Evolutionary conservation across 2,113 vertebrate genomes (phyloP).

Genomic region (Motacilla tschutschensis): DNA sequence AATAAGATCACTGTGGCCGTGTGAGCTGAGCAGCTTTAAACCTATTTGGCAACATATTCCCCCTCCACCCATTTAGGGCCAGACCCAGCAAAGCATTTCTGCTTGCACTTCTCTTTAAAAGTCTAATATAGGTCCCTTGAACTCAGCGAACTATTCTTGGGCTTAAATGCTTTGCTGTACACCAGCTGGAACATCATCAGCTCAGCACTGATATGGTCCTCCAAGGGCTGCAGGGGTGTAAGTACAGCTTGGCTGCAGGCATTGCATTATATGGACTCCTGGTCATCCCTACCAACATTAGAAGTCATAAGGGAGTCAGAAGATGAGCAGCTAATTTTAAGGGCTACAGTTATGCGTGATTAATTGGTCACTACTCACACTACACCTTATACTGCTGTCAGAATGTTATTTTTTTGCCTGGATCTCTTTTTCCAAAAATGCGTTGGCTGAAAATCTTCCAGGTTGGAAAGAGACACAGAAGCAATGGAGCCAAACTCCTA

Average conservation of each 20-base stretch:
- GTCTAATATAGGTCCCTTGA: neutral
- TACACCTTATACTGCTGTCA: neutral
- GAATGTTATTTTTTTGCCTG: neutral
- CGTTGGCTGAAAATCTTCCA: neutral
- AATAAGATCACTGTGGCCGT: neutral
- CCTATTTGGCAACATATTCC: neutral
- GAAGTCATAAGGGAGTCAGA: neutral
- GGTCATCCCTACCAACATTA: neutral
- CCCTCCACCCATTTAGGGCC: neutral
- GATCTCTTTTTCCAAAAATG: conserved; percentile 6
- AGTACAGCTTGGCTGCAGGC: neutral
- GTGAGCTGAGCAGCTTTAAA: neutral
- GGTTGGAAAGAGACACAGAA: conserved; percentile 11
- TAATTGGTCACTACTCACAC: neutral
- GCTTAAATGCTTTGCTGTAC: neutral
- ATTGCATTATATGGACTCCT: neutral
- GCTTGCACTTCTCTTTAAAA: neutral
- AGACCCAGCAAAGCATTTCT: neutral
- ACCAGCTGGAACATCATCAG: neutral
- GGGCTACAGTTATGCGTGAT: neutral
- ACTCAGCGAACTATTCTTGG: neutral
- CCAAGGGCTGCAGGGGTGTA: neutral
- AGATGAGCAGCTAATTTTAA: neutral
- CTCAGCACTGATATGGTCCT: neutral
- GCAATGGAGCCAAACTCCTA: neutral